phyloP scores from a whole-genome alignment of 2,113 vertebrate genomes.

The Epinephelus lanceolatus region DNA sequence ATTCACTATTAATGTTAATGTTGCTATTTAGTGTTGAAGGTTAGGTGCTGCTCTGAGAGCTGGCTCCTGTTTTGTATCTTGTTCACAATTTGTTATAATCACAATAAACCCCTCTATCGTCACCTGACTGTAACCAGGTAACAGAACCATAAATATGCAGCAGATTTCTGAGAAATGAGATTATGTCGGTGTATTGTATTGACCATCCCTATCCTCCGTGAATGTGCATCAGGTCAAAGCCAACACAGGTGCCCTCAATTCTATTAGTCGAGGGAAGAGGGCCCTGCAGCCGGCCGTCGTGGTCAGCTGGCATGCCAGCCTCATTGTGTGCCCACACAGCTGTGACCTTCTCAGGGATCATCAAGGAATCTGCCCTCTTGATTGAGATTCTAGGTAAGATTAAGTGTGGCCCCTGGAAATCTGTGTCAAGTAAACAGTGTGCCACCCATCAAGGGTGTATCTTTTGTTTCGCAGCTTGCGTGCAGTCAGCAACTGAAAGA shows the following conservation, averaged over 20 bases:
- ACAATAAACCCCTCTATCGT: conserved; percentile 21
- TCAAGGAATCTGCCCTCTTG: conserved; percentile 54
- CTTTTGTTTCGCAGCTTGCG: conserved; percentile 17
- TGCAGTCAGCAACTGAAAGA: conserved; percentile 19
- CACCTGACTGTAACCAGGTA: neutral
- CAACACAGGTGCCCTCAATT: conserved; percentile 9
- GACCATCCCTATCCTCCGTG: conserved; percentile 9
- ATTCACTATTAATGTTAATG: too few species aligned
- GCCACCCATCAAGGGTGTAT: conserved; percentile 18
- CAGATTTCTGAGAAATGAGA: conserved; percentile 26
- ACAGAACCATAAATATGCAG: conserved; percentile 13
- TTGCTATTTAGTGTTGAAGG: neutral
- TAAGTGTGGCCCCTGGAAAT: conserved; percentile 48
- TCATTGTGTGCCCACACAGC: conserved; percentile 60
- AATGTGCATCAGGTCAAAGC: conserved; percentile 22
- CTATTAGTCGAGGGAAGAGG: neutral
- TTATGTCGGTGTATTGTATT: neutral
- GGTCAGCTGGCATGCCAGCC: conserved; percentile 35
- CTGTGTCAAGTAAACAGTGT: conserved; percentile 50
- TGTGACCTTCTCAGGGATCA: conserved; percentile 77
- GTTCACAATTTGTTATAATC: neutral
- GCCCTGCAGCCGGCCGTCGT: neutral
- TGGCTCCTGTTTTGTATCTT: neutral
- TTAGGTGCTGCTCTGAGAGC: neutral
- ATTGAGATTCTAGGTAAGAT: conserved; percentile 73